These are phyloP conservation scores for Andrena marginata DNA, from an alignment of 2,888 invertebrate genomes.

Conservation along the genomic window DNA sequence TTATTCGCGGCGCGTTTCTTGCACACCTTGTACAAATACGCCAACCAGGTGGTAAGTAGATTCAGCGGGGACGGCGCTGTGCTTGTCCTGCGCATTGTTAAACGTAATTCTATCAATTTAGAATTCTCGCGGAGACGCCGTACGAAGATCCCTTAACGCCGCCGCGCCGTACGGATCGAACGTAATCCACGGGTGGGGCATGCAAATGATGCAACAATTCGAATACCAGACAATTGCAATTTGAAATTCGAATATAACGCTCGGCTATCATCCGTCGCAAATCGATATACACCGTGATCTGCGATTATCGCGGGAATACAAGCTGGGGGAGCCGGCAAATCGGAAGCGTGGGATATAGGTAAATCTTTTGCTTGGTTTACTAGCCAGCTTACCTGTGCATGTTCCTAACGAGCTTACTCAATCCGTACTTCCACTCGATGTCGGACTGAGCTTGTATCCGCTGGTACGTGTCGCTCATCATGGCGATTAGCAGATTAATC, in stretches of 20 bases:
- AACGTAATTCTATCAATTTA: slow-evolving; percentile 56
- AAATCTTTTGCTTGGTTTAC: not conserved
- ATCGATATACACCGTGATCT: too few species aligned
- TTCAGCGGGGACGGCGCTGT: slow-evolving; percentile 99
- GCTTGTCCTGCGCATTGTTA: slow-evolving; percentile 89
- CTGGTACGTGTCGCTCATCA: slow-evolving; percentile 99
- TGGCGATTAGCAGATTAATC: slow-evolving; percentile 99
- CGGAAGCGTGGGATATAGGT: too few species aligned
- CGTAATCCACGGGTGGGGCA: not conserved
- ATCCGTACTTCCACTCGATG: slow-evolving; percentile 99
- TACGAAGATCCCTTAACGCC: too few species aligned
- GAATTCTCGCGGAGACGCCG: not conserved
- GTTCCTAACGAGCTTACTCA: slow-evolving; percentile 98
- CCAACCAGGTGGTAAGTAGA: slow-evolving; percentile 96
- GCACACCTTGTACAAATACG: slow-evolving; percentile 93
- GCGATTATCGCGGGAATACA: too few species aligned
- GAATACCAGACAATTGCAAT: too few species aligned
- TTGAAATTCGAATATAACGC: too few species aligned
- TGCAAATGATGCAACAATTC: not conserved
- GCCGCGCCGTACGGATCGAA: not conserved
- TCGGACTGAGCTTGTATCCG: slow-evolving; percentile 99
- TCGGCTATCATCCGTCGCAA: too few species aligned
- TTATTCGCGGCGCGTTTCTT: slow-evolving; percentile 90
- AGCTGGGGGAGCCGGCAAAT: too few species aligned
- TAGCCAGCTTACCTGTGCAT: slow-evolving; percentile 90